Evolutionary conservation across 2,797 vertebrate genomes (phyloP).

Genomic region (Ateles fusciceps): DNA sequence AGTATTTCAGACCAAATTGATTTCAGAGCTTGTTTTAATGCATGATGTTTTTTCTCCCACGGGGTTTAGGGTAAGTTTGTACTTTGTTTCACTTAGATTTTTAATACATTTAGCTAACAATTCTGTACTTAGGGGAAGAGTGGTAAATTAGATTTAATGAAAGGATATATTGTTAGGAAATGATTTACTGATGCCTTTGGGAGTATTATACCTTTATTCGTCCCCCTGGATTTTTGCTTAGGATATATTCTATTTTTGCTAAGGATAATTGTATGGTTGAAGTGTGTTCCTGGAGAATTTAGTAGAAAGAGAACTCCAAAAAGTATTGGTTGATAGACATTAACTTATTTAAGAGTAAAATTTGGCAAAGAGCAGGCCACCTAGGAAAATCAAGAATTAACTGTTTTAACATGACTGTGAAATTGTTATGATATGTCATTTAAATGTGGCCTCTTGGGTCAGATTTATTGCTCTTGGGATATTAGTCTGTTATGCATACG

Average conservation of each 20-base stretch:
- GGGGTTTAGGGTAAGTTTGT: not conserved
- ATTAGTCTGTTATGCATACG: not conserved
- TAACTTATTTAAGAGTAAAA: not conserved
- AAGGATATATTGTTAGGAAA: not conserved
- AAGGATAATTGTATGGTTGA: not conserved
- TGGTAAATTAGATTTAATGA: not conserved
- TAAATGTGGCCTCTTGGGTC: not conserved
- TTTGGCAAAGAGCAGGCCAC: not conserved
- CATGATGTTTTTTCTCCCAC: not conserved
- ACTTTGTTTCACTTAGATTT: constrained; percentile 39
- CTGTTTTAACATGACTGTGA: not conserved
- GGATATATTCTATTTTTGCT: not conserved
- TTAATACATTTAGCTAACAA: constrained; percentile 34
- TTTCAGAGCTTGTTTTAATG: constrained; percentile 56
- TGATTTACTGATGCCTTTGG: constrained; percentile 15
- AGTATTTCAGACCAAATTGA: constrained; percentile 41
- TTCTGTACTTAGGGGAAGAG: not conserved
- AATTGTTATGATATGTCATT: not conserved
- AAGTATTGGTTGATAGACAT: not conserved
- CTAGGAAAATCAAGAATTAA: constrained; percentile 13
- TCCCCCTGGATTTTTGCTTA: not conserved
- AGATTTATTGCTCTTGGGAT: not conserved
- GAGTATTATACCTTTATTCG: not conserved
- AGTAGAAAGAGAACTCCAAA: not conserved
- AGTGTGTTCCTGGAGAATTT: not conserved